Evolutionary conservation across 1,140 invertebrate species (phyloP).

Genomic region (Aphaenogaster floridana): DNA sequence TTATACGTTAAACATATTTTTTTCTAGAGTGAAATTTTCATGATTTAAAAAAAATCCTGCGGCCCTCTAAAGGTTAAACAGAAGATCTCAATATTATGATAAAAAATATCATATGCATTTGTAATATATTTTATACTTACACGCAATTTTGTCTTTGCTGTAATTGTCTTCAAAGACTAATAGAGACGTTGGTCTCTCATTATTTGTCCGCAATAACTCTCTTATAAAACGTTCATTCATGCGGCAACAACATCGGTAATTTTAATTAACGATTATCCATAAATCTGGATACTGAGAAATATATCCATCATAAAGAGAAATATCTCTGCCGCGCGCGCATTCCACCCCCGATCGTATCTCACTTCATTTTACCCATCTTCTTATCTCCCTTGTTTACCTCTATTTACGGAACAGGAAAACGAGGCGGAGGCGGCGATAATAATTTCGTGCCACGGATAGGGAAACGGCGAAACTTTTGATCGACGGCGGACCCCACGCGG

Average conservation of each 20-base stretch:
- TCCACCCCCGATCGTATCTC: constrained; percentile 4
- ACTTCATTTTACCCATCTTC: constrained; percentile 32
- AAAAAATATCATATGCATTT: neutral
- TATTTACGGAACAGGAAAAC: constrained; percentile 35
- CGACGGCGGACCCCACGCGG: constrained; percentile 40
- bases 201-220: neutral
- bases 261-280: constrained; percentile 37
- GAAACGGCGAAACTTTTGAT: constrained; percentile 72
- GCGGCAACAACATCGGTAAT: neutral
- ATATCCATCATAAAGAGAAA: neutral
- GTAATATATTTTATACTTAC: neutral
- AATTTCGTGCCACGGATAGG: constrained; percentile 34
- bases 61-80: too few relatives aligned
- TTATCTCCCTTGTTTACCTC: constrained; percentile 41
- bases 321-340: neutral
- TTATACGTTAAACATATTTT: too few relatives aligned
- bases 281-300: constrained; percentile 38
- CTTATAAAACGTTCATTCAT: neutral
- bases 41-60: too few relatives aligned
- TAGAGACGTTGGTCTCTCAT: neutral
- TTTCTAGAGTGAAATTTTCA: too few relatives aligned
- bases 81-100: neutral
- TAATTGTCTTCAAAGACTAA: neutral
- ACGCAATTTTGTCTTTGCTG: neutral
- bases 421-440: constrained; percentile 28